Percentiles rank a stretch among this genome's conserved stretches.
phyloP scores from a whole-genome alignment of 2,888 invertebrate species.

The Sphinx pinastri region DNA sequence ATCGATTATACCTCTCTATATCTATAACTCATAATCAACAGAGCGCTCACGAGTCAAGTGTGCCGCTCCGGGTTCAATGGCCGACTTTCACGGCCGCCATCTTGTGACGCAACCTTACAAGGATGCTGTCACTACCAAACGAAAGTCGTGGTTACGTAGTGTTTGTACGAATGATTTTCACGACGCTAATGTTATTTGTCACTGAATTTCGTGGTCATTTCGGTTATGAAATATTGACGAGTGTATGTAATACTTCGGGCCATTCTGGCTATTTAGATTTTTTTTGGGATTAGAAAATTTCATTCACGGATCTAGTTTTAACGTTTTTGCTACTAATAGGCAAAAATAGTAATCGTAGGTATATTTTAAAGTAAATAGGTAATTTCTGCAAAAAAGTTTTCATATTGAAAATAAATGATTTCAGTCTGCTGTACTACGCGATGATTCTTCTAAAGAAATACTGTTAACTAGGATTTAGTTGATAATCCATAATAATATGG shows the following conservation, averaged over 20 bases:
- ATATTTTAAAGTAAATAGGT: background rate
- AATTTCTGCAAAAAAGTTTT: too few relatives aligned
- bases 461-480: too few relatives aligned
- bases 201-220: constrained; percentile 17
- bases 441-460: too few relatives aligned
- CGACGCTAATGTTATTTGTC: constrained; percentile 15
- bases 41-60: constrained; percentile 28
- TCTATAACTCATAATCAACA: background rate
- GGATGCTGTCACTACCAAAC: constrained; percentile 31
- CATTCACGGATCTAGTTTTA: background rate
- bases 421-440: too few relatives aligned
- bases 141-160: constrained; percentile 29
- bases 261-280: too few relatives aligned
- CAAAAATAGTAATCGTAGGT: too few relatives aligned
- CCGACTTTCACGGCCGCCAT: constrained; percentile 57
- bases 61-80: constrained; percentile 50
- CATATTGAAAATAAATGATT: too few relatives aligned
- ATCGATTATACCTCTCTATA: too few relatives aligned
- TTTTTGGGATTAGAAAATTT: background rate
- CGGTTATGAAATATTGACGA: background rate
- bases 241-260: background rate
- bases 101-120: constrained; percentile 48
- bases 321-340: background rate
- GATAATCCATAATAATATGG: too few relatives aligned
- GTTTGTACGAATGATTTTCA: constrained; percentile 25